phyloP scores from a whole-genome alignment of 2,797 vertebrate species.

The Ceryle rudis region DNA sequence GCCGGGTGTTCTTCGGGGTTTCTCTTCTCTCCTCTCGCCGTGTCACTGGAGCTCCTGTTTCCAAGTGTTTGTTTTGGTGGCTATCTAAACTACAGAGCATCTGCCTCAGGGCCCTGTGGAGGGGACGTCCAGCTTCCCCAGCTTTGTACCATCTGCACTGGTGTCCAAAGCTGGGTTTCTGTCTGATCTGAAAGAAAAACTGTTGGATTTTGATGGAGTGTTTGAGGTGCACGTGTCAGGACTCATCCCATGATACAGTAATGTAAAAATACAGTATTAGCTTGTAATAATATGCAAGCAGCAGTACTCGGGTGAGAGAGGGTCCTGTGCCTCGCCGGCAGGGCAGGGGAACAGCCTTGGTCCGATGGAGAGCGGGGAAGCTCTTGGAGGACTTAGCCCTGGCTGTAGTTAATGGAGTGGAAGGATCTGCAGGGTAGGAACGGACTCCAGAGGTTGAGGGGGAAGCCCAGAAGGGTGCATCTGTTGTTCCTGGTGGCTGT shows the following conservation, averaged over 20 bases:
- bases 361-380: accelerated
- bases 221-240: accelerated
- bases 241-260: accelerated
- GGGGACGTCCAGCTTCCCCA: background rate
- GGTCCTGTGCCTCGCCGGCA: accelerated
- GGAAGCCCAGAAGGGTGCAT: background rate
- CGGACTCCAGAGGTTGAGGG: background rate
- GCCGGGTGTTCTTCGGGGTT: background rate
- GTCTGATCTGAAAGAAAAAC: background rate
- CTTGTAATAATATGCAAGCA: too few species aligned
- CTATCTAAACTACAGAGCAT: accelerated
- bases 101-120: accelerated
- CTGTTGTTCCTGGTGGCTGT: background rate
- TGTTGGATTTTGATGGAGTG: background rate
- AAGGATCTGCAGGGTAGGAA: background rate
- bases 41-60: background rate
- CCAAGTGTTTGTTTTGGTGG: background rate
- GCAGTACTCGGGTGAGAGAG: background rate
- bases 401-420: background rate
- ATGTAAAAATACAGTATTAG: background rate
- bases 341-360: accelerated
- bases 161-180: accelerated
- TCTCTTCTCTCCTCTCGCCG: background rate
- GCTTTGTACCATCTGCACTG: background rate
- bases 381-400: background rate